Conservation (phyloP, 2,888 invertebrate genomes). For the Scaptomyza flava region DNA sequence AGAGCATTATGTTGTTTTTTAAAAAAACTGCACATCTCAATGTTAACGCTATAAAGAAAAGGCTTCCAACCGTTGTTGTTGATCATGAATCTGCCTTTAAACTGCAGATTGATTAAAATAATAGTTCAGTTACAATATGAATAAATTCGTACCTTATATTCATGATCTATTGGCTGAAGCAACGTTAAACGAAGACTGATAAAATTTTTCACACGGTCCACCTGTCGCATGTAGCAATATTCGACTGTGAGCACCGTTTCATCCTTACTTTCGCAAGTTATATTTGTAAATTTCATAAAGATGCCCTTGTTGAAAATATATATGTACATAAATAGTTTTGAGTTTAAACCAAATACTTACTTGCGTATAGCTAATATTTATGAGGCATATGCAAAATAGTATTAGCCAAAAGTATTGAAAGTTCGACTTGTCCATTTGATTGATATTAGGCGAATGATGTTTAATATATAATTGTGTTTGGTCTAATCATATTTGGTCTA, state of each 20-base stretch:
- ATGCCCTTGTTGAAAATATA: background rate
- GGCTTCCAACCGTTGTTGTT: slow-evolving; percentile 30
- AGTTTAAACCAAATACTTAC: slow-evolving; percentile 1
- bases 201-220: slow-evolving; percentile 1
- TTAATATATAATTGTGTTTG: no score
- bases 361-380: background rate
- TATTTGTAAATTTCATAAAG: slow-evolving; percentile 13
- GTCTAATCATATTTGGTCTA: background rate
- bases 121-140: background rate
- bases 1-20: slow-evolving; percentile 30
- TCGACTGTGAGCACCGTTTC: background rate
- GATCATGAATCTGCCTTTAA: slow-evolving; percentile 8
- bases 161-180: background rate
- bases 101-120: slow-evolving; percentile 2
- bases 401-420: background rate
- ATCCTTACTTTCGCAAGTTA: slow-evolving; percentile 31
- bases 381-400: background rate
- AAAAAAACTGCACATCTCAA: slow-evolving; percentile 39
- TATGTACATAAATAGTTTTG: background rate
- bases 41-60: slow-evolving; percentile 20
- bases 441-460: background rate
- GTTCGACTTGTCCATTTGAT: slow-evolving; percentile 15
- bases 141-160: background rate
- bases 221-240: slow-evolving; percentile 14
- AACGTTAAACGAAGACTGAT: slow-evolving; percentile 12